Percentiles rank a stretch among this genome's conserved stretches.
phyloP scores from a whole-genome alignment of 2,888 invertebrate genomes.

The Oxystoma pomonae region DNA sequence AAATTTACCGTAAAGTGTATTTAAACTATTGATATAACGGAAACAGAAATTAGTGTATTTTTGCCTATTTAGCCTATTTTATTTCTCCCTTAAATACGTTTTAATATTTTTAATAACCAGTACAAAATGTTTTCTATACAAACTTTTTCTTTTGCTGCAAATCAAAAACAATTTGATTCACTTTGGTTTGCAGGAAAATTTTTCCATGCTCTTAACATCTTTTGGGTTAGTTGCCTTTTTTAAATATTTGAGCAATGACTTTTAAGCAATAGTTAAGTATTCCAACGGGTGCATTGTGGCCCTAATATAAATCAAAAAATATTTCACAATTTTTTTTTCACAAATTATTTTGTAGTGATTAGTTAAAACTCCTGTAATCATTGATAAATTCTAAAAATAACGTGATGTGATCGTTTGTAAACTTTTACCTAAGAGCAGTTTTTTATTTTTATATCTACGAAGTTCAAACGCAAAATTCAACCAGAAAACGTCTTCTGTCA shows the following conservation, averaged over 20 bases:
- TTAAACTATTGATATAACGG: background rate
- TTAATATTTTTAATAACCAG: background rate
- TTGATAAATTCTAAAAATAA: too few species aligned
- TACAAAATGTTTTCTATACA: background rate
- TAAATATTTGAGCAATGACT: background rate
- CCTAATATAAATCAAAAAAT: slow-evolving; percentile 21
- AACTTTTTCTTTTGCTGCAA: background rate
- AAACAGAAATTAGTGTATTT: background rate
- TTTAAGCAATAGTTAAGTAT: slow-evolving; percentile 11
- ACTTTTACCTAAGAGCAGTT: too few species aligned
- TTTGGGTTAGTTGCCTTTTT: too few species aligned
- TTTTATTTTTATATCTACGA: too few species aligned
- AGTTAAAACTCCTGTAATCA: too few species aligned
- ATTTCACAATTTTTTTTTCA: too few species aligned
- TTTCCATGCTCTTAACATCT: too few species aligned
- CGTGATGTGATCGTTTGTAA: too few species aligned
- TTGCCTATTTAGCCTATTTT: background rate
- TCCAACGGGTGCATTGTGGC: slow-evolving; percentile 44
- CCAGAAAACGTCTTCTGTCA: too few species aligned
- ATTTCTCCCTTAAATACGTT: background rate
- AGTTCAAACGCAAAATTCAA: too few species aligned
- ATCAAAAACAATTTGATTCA: background rate
- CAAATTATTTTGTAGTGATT: too few species aligned
- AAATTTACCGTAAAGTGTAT: background rate
- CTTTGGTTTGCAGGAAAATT: too few species aligned